Percentiles rank a stretch among this genome's conserved stretches.
Evolutionary conservation across 1,140 invertebrate species (phyloP).

Genomic region (Drosophila azteca): DNA sequence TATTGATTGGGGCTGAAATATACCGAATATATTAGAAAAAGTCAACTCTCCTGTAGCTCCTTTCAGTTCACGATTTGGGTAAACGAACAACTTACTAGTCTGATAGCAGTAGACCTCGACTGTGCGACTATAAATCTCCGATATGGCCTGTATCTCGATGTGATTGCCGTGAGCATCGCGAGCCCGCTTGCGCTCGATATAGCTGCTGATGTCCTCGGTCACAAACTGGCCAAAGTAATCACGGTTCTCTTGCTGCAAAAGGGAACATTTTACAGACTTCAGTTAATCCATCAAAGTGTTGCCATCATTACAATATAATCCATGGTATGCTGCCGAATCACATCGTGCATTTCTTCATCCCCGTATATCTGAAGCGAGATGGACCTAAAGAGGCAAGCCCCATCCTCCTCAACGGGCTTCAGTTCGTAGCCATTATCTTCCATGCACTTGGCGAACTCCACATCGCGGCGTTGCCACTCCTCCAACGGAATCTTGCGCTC

Average conservation of each 20-base stretch:
- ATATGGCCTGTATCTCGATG: slow-evolving; percentile 96
- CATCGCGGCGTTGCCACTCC: slow-evolving; percentile 87
- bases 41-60: not conserved
- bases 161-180: slow-evolving; percentile 96
- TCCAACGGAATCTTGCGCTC: slow-evolving; percentile 85
- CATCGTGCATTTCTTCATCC: slow-evolving; percentile 95
- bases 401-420: slow-evolving; percentile 96
- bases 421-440: slow-evolving; percentile 90
- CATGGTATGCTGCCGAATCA: slow-evolving; percentile 94
- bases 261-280: not conserved
- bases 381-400: slow-evolving; percentile 96
- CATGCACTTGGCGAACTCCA: slow-evolving; percentile 90
- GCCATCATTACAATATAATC: slow-evolving; percentile 92
- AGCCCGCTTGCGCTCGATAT: slow-evolving; percentile 91
- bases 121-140: slow-evolving; percentile 96
- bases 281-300: slow-evolving; percentile 9
- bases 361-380: slow-evolving; percentile 97
- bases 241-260: slow-evolving; percentile 87
- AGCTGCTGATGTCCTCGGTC: slow-evolving; percentile 95
- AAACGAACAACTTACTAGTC: slow-evolving; percentile 85
- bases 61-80: not conserved
- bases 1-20: slow-evolving; percentile 93
- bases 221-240: slow-evolving; percentile 97
- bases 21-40: not conserved
- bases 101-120: slow-evolving; percentile 96